Evolutionary conservation across 1,140 invertebrate species (phyloP).

Genomic region (Microplitis mediator): DNA sequence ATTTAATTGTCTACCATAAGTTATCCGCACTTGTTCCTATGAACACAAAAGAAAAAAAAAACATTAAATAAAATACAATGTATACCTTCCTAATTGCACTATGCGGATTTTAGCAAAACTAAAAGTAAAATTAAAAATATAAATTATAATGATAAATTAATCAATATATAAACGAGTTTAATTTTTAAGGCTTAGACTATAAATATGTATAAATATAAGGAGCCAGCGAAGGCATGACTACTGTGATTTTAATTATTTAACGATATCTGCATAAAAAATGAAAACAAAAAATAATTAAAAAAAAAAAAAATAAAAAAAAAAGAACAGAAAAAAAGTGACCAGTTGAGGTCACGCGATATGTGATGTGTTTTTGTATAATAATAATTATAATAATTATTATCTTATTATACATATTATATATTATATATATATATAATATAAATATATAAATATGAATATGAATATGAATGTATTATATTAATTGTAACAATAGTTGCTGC

Average conservation of each 20-base stretch:
- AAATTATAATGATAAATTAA: constrained; percentile 28
- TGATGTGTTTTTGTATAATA: constrained; percentile 64
- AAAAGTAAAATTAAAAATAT: constrained; percentile 18
- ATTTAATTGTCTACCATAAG: constrained; percentile 14
- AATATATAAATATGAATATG: constrained; percentile 31
- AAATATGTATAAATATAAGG: constrained; percentile 60
- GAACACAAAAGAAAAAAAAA: neutral
- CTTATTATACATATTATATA: too few relatives aligned
- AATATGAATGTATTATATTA: constrained; percentile 52
- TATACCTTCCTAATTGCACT: constrained; percentile 19
- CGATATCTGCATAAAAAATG: constrained; percentile 56
- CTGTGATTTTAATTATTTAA: constrained; percentile 66
- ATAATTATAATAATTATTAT: constrained; percentile 35
- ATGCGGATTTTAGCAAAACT: neutral
- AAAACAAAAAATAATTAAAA: constrained; percentile 35
- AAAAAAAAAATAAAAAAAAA: too few relatives aligned
- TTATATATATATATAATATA: neutral
- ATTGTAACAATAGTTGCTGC: constrained; percentile 45
- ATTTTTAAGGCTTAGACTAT: constrained; percentile 56
- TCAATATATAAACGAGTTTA: constrained; percentile 47
- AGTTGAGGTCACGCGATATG: constrained; percentile 55
- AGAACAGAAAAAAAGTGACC: constrained; percentile 33
- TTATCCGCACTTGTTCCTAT: neutral
- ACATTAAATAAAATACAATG: constrained; percentile 12
- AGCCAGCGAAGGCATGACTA: constrained; percentile 63